Evolutionary conservation across 2,888 invertebrate species (phyloP).

Genomic region (Villa cingulata): DNA sequence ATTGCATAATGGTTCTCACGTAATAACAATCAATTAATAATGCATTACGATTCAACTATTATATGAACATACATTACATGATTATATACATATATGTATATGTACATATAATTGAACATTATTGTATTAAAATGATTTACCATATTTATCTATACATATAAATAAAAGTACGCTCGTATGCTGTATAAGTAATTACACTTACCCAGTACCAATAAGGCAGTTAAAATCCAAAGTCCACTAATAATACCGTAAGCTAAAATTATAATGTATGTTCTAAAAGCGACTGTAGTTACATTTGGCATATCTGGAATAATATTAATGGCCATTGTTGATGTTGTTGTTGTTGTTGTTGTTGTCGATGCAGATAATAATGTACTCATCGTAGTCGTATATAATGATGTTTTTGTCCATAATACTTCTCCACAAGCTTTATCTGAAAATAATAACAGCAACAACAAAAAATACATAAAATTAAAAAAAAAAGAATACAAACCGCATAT

Average conservation of each 20-base stretch:
- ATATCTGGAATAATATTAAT: not conserved
- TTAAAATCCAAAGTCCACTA: constrained; percentile 27
- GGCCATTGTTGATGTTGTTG: not conserved
- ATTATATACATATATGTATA: too few species aligned
- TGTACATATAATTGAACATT: too few species aligned
- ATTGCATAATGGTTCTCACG: too few species aligned
- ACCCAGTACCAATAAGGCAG: constrained; percentile 25
- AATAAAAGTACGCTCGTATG: too few species aligned
- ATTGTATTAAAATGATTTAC: too few species aligned
- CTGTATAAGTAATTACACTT: constrained; percentile 17
- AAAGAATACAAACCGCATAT: not conserved
- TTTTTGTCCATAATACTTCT: constrained; percentile 4
- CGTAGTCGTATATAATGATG: too few species aligned
- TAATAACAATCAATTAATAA: too few species aligned
- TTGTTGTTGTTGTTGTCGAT: not conserved
- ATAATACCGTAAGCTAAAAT: constrained; percentile 24
- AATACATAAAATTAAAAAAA: not conserved
- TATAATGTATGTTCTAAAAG: constrained; percentile 24
- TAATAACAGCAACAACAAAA: not conserved
- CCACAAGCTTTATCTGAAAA: constrained; percentile 5
- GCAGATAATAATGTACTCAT: not conserved
- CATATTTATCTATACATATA: too few species aligned
- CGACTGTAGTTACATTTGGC: constrained; percentile 6
- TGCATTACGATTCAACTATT: too few species aligned
- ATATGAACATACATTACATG: too few species aligned